These are phyloP conservation scores for Lophochroa leadbeateri DNA, from an alignment of 2,113 vertebrate genomes.

Conservation along the genomic window DNA sequence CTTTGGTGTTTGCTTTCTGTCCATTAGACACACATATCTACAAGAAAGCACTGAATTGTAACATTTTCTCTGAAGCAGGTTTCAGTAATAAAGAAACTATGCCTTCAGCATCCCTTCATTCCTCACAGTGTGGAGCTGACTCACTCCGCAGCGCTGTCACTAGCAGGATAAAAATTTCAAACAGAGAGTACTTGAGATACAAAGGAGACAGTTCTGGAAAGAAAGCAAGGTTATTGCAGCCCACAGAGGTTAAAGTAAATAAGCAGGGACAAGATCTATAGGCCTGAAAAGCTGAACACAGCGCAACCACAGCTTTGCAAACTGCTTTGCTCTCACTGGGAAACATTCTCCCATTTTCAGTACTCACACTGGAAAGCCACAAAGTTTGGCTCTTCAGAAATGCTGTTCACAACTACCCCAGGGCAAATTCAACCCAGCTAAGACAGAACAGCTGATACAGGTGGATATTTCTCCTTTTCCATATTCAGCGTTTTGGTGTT, in stretches of 20 bases:
- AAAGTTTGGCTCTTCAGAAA: background rate
- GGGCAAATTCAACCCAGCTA: background rate
- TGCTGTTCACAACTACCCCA: background rate
- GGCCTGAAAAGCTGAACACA: background rate
- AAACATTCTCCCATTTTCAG: background rate
- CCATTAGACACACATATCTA: background rate
- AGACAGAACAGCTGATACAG: background rate
- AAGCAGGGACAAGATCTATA: background rate
- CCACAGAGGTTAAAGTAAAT: background rate
- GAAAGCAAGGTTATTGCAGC: background rate
- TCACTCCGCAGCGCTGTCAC: background rate
- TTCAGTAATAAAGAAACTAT: slow-evolving; percentile 14
- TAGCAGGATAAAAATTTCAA: background rate
- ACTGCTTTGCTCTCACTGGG: background rate
- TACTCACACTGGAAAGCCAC: background rate
- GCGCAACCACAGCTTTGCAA: background rate
- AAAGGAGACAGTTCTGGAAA: background rate
- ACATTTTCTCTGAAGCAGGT: background rate
- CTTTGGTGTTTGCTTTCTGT: background rate
- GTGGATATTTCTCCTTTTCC: background rate
- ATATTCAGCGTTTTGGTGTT: background rate
- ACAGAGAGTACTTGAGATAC: background rate
- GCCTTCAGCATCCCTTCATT: background rate
- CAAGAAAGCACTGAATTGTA: background rate
- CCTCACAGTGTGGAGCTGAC: background rate